Evolutionary conservation across 1,140 invertebrate species (phyloP), one percentile per base, ranked within the genome.

Genomic region (Trinorchestia longiramus): DNA sequence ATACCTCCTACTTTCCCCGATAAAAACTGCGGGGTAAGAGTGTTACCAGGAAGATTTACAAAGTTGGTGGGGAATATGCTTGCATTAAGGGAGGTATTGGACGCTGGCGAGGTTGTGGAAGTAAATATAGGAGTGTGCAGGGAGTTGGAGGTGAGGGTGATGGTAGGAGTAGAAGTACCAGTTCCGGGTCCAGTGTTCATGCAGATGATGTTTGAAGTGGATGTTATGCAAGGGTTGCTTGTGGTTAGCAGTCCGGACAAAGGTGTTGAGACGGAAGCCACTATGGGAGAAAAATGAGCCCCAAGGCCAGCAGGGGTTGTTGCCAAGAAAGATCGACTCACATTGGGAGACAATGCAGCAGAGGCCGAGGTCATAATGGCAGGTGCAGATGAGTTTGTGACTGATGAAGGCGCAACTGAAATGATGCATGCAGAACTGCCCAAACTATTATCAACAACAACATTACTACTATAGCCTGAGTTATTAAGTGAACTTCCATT

Each of bases 141-240:
- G 36, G 88, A 90, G 88, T 90, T 90, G 41, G 88, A 90, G 88
- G 88, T 90, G 88, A 90, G 88, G 88, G 88, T 90, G 6, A 90
- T 8, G 87, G 87, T 87, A n/a, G 87, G 36, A 90, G 88, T 43
- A 90, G 88, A 90, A 77, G 62, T 19, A 41, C 4, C n/a, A 43
- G 88, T 42, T 42, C 88, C 88, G 15, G 88, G 88, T 90, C 88
- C 88, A 42, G 41, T 90, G 88, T 94, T 94, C 41, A 94, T 43
- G 43, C 44, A 45, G 43, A 94, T 94, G 92, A 94, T 43, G 92
- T 47, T 94, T 94, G 92, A 43, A 47, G 92, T 40, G 40, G 44
- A 40, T 8, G 92, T 94, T 15, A 94, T 94, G 62, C 62, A 77
- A 36, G 62, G 62, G 92, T 47, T 94, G 44, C 41, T n/a, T 0